phyloP scores from a whole-genome alignment of 2,797 vertebrate genomes.

The Gadopsis marmoratus region DNA sequence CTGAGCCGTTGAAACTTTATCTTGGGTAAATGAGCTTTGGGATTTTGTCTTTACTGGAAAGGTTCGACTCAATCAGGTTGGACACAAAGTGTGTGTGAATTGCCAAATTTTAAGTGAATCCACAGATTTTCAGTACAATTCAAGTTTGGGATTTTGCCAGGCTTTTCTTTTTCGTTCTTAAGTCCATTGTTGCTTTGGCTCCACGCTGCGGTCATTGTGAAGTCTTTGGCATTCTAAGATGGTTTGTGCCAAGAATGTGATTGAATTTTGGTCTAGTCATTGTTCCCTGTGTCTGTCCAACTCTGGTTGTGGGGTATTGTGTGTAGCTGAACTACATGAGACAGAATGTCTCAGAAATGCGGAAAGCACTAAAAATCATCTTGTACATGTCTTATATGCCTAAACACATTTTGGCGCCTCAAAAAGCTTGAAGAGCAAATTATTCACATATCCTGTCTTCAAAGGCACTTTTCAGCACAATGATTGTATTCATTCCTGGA shows the following conservation, averaged over 20 bases:
- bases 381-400: too few relatives aligned
- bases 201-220: conserved; percentile 3
- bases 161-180: background rate
- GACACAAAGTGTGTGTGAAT: background rate
- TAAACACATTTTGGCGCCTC: too few relatives aligned
- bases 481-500: background rate
- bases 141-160: conserved; percentile 18
- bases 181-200: conserved; percentile 26
- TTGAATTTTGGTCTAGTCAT: conserved; percentile 17
- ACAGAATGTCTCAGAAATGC: conserved; percentile 1
- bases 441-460: background rate
- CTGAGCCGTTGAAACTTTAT: conserved; percentile 13
- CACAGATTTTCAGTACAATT: conserved; percentile 28
- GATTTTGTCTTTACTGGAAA: background rate
- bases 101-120: conserved; percentile 31
- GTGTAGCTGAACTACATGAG: background rate
- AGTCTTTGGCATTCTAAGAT: conserved; percentile 12
- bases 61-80: conserved; percentile 14
- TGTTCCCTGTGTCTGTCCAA: background rate
- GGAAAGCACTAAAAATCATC: background rate
- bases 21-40: conserved; percentile 14
- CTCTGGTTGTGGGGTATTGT: background rate
- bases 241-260: conserved; percentile 19
- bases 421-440: background rate
- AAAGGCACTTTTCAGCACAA: background rate